Conservation (phyloP, 2,797 vertebrate genomes). For the Coranthus polyacanthus region DNA sequence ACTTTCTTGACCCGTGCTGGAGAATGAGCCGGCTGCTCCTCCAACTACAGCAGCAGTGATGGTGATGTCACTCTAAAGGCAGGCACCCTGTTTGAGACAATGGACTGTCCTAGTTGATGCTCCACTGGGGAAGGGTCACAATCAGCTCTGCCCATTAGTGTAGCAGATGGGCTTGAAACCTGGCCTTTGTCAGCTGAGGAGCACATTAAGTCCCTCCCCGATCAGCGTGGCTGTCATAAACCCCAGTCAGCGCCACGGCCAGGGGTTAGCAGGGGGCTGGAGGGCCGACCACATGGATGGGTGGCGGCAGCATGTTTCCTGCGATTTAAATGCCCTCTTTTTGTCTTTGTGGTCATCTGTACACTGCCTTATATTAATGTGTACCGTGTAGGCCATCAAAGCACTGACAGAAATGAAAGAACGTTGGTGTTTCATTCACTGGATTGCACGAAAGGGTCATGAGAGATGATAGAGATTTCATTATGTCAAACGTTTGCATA, state of each 20-base stretch:
- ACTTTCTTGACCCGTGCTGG: slow-evolving; percentile 51
- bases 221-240: slow-evolving; percentile 66
- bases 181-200: slow-evolving; percentile 83
- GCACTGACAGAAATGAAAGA: not conserved
- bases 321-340: slow-evolving; percentile 33
- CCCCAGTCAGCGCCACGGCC: slow-evolving; percentile 55
- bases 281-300: slow-evolving; percentile 63
- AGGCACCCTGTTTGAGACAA: slow-evolving; percentile 78
- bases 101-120: slow-evolving; percentile 76
- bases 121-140: slow-evolving; percentile 77
- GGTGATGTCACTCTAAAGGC: slow-evolving; percentile 76
- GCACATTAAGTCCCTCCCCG: slow-evolving; percentile 66
- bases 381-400: slow-evolving; percentile 10
- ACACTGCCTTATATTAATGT: not conserved
- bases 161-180: slow-evolving; percentile 83
- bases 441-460: slow-evolving; percentile 8
- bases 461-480: not conserved
- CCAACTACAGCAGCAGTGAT: slow-evolving; percentile 34
- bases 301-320: slow-evolving; percentile 53
- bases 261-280: slow-evolving; percentile 42
- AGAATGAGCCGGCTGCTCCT: slow-evolving; percentile 44
- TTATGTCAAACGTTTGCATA: not conserved
- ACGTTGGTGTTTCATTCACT: slow-evolving; percentile 10
- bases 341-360: slow-evolving; percentile 23
- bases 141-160: slow-evolving; percentile 75